Percentiles rank a stretch among this genome's conserved stretches.
These are phyloP conservation scores for Magallana gigas DNA, from an alignment of 1,140 invertebrate genomes.

Conservation along the genomic window DNA sequence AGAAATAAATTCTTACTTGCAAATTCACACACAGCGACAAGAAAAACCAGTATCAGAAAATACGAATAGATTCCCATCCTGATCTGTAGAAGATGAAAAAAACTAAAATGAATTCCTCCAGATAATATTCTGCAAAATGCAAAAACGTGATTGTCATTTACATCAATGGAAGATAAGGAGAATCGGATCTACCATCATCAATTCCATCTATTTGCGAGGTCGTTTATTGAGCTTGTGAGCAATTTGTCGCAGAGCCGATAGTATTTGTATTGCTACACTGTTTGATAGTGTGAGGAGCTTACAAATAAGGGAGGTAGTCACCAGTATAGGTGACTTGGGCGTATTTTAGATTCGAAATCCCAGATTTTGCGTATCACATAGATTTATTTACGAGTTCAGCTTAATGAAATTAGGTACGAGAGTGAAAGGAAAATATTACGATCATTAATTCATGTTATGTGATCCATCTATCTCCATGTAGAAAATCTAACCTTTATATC, in stretches of 20 bases:
- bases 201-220: not conserved
- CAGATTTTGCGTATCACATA: too few relatives aligned
- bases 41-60: not conserved
- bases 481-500: too few relatives aligned
- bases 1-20: constrained; percentile 13
- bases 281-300: not conserved
- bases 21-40: not conserved
- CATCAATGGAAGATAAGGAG: not conserved
- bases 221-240: not conserved
- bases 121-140: not conserved
- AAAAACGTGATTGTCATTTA: constrained; percentile 2
- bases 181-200: not conserved
- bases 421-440: too few relatives aligned
- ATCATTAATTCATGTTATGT: too few relatives aligned
- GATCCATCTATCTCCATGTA: too few relatives aligned
- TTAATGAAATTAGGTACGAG: too few relatives aligned
- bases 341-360: not conserved
- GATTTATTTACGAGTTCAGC: too few relatives aligned
- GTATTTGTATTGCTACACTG: constrained; percentile 10
- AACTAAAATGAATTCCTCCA: not conserved
- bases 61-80: not conserved
- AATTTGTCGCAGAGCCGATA: not conserved
- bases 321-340: not conserved
- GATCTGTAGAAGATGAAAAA: not conserved
- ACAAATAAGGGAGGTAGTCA: not conserved